Evolutionary conservation across 64 coral and sea anemone genomes (phyloP).

Genomic region (Cladopsammia gracilis): DNA sequence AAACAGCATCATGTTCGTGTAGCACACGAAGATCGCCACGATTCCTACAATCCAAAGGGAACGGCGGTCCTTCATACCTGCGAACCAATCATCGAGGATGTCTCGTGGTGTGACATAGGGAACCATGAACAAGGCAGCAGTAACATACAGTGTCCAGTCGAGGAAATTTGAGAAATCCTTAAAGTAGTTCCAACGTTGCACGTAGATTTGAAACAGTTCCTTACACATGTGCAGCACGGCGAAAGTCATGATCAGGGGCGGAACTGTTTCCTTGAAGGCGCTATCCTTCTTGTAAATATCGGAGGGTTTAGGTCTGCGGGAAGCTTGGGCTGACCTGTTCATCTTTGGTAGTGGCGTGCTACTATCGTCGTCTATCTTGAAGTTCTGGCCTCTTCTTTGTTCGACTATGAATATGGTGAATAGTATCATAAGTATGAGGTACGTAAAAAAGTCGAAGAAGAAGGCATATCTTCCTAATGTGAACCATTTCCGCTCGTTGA

Average conservation of each 20-base stretch:
- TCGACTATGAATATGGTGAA: conserved; percentile 65
- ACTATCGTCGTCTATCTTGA: background rate
- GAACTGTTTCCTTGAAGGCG: conserved; percentile 10
- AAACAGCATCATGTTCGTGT: conserved; percentile 87
- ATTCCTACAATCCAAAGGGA: conserved; percentile 65
- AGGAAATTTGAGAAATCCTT: conserved; percentile 70
- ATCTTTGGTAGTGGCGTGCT: background rate
- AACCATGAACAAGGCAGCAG: conserved; percentile 60
- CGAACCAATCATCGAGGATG: conserved; percentile 16
- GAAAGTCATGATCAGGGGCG: conserved; percentile 60
- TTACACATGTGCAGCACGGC: conserved; percentile 54
- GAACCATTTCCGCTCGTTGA: conserved; percentile 76
- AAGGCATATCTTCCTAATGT: conserved; percentile 69
- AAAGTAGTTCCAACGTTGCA: conserved; percentile 79
- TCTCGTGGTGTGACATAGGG: conserved; percentile 45
- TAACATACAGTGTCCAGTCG: conserved; percentile 75
- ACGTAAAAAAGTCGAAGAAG: conserved; percentile 50
- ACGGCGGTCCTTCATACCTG: conserved; percentile 25
- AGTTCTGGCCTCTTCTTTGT: conserved; percentile 21
- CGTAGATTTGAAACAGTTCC: conserved; percentile 76
- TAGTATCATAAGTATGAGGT: conserved; percentile 58
- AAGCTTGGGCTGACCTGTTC: background rate
- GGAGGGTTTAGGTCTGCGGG: conserved; percentile 27
- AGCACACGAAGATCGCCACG: conserved; percentile 78
- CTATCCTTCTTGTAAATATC: conserved; percentile 10